Base-by-base conservation (phyloP, 2,888 invertebrate genomes). In the Dasypogon diadema region DNA sequence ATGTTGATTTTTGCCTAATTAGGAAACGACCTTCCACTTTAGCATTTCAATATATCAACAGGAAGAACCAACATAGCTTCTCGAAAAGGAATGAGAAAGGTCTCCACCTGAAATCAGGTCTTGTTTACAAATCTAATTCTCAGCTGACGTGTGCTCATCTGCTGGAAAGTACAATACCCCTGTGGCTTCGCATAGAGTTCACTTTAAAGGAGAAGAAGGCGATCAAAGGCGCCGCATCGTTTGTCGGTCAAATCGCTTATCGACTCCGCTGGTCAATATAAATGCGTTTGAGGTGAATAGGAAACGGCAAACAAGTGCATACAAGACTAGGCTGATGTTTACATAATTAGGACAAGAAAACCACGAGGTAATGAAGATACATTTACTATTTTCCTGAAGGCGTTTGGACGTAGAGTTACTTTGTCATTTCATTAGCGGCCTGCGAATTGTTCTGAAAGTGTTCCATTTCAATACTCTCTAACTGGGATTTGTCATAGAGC, bases 161-260 rank as follows among this genome's bases (percentile, higher is more conserved):
- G 34, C 60, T 12, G 21, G 37, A 18, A 37, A 60, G 37, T 60
- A 60, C 60, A 60, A 60, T 60, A 60, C 60, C 60, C 60, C 60
- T 60, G 34, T 60, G 34, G 60, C 60, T n/a, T 16, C 14, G 37
- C 18, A 60, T 42, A 60, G 60, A 4, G 60, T 12, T n/a, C 60
- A 37, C 8, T 12, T 60, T 37, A 37, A 42, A 34, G 37, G 16
- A 60, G 60, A 60, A 60, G 60, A 60, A 60, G 37, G 60, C 60
- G 60, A 60, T 60, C 60, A 60, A 60, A 60, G 60, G 12, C 12
- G n/a, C 60, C 60, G 60, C 60, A n/a, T 18, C 60, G 60, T 60
- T 60, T 60, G 60, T 60, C 60, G 60, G 60, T 60, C 37, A 60
- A 60, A 60, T 60, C 60, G 60, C 60, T 60, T 60, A 60, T 60